Evolutionary conservation across 2,797 vertebrate species (phyloP).

Genomic region (Clarias laeviceps): DNA sequence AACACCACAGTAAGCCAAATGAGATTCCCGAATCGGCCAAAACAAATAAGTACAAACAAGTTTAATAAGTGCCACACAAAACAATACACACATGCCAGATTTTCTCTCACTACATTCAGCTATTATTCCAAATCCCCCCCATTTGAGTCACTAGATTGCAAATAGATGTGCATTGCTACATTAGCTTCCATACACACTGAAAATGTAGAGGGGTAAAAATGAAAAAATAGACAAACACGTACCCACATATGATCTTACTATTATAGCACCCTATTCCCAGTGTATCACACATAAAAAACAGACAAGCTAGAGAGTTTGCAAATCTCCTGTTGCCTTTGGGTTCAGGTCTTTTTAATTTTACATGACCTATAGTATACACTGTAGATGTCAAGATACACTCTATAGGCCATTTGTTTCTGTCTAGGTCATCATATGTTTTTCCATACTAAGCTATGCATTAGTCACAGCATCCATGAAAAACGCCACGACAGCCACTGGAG

Average conservation of each 20-base stretch:
- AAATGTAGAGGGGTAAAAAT: conserved; percentile 31
- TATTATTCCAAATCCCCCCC: conserved; percentile 21
- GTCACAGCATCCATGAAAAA: conserved; percentile 21
- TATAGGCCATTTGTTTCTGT: conserved; percentile 16
- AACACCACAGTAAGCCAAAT: conserved; percentile 12
- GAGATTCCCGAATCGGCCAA: not conserved
- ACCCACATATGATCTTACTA: not conserved
- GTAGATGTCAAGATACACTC: not conserved
- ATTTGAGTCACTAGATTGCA: not conserved
- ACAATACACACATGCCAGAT: not conserved
- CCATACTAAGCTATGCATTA: conserved; percentile 39
- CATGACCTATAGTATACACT: conserved; percentile 21
- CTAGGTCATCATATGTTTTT: conserved; percentile 11
- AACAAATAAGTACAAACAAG: not conserved
- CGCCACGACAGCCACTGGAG: not conserved
- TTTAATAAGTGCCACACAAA: conserved; percentile 5
- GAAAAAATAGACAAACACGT: conserved; percentile 18
- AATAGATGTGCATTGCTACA: conserved; percentile 28
- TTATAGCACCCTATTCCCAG: not conserved
- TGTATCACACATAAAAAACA: conserved; percentile 9
- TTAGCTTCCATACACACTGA: conserved; percentile 34
- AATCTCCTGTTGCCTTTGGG: not conserved
- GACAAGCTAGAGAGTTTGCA: conserved; percentile 16
- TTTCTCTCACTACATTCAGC: conserved; percentile 18
- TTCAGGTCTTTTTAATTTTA: conserved; percentile 23